Conservation (phyloP, 2,888 invertebrate genomes). For the Cancer borealis region DNA sequence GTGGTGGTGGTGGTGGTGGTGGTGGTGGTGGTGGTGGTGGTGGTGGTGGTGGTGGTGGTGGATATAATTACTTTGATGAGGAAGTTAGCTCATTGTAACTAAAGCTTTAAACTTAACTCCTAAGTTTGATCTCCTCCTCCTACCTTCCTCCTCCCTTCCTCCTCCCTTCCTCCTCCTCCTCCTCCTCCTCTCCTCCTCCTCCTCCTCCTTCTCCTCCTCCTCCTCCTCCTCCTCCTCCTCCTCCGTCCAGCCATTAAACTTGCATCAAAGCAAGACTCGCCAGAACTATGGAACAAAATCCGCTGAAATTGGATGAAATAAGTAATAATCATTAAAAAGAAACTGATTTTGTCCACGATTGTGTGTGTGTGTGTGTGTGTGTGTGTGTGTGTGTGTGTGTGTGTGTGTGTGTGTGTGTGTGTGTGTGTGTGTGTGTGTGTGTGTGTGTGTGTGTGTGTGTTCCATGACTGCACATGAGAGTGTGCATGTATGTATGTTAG, state of each 20-base stretch:
- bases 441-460: too few species aligned
- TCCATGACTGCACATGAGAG: too few species aligned
- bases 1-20: not conserved
- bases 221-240: not conserved
- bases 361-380: too few species aligned
- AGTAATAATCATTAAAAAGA: too few species aligned
- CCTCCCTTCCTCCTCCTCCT: not conserved
- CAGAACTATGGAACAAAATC: too few species aligned
- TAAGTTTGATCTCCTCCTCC: not conserved
- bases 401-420: too few species aligned
- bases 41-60: not conserved
- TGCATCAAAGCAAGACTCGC: not conserved
- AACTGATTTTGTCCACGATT: too few species aligned
- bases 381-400: too few species aligned
- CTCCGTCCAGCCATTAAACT: not conserved
- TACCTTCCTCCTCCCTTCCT: not conserved
- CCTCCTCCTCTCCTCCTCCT: conserved; percentile 5
- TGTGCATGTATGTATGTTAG: too few species aligned
- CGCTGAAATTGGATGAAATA: too few species aligned
- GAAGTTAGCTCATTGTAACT: not conserved
- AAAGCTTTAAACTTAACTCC: too few species aligned
- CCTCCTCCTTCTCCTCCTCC: conserved; percentile 29
- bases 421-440: too few species aligned
- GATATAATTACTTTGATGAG: not conserved
- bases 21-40: not conserved